phyloP scores from a whole-genome alignment of 1,140 invertebrate genomes.

The Brachystomella parvula region DNA sequence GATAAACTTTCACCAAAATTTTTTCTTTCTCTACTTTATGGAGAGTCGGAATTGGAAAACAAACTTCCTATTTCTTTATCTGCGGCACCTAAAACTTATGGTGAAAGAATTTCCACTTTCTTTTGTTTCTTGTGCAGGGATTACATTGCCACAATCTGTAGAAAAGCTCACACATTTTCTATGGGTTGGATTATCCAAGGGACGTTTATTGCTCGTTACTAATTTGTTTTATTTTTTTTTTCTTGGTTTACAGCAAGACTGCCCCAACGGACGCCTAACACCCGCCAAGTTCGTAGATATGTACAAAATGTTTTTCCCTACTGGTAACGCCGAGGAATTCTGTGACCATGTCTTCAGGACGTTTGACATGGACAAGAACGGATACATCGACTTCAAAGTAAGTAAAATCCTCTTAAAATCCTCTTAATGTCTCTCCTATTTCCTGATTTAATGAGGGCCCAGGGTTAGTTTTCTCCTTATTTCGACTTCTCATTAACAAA shows the following conservation, averaged over 20 bases:
- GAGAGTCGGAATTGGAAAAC: not conserved
- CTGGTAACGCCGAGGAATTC: conserved; percentile 96
- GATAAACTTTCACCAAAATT: too few species aligned
- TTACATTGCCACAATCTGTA: too few species aligned
- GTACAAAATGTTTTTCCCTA: conserved; percentile 99
- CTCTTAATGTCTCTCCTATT: conserved; percentile 13
- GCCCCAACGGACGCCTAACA: conserved; percentile 92
- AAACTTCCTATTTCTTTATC: too few species aligned
- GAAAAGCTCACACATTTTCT: too few species aligned
- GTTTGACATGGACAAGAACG: conserved; percentile 98
- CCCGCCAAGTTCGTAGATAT: conserved; percentile 98
- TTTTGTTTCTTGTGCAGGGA: not conserved
- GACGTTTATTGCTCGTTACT: too few species aligned
- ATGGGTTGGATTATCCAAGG: too few species aligned
- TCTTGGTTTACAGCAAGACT: conserved; percentile 84
- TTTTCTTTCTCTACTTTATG: not conserved
- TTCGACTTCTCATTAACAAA: too few species aligned
- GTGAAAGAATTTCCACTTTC: conserved; percentile 1
- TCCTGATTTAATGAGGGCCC: not conserved
- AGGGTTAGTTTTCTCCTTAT: too few species aligned
- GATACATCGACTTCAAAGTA: conserved; percentile 94
- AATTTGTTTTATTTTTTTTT: conserved; percentile 21
- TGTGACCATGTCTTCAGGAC: conserved; percentile 98
- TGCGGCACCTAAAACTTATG: too few species aligned
- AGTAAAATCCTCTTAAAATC: conserved; percentile 11